Conservation (phyloP, 1,140 invertebrate species). For the Vollenhovia emeryi region DNA sequence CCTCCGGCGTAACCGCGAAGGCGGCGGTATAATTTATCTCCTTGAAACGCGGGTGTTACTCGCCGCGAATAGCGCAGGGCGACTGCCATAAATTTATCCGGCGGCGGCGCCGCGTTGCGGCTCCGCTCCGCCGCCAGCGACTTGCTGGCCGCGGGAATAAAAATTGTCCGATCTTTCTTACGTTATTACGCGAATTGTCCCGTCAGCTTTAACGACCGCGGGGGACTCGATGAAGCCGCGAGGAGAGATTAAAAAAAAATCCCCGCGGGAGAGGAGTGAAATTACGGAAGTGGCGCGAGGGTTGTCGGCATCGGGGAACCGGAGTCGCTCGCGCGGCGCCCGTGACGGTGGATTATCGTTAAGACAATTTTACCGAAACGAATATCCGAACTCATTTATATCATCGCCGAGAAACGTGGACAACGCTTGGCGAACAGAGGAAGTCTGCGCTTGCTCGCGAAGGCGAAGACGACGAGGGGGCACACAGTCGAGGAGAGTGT, state of each 20-base stretch:
- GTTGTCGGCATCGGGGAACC: slow-evolving; percentile 44
- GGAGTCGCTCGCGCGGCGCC: not conserved
- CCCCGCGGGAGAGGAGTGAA: not conserved
- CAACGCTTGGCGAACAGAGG: not conserved
- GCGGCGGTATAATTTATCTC: slow-evolving; percentile 43
- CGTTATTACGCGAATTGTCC: slow-evolving; percentile 59
- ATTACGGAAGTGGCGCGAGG: not conserved
- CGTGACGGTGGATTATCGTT: slow-evolving; percentile 68
- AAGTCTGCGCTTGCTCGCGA: not conserved
- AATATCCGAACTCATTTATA: slow-evolving; percentile 72
- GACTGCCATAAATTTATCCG: slow-evolving; percentile 53
- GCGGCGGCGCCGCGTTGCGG: not conserved
- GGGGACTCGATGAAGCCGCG: slow-evolving; percentile 31
- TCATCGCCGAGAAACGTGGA: slow-evolving; percentile 24
- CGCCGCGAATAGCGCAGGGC: slow-evolving; percentile 7
- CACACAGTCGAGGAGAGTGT: slow-evolving; percentile 14
- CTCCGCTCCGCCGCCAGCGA: not conserved
- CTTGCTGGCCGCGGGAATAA: slow-evolving; percentile 37
- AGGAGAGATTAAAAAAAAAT: slow-evolving; percentile 61
- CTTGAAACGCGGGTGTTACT: slow-evolving; percentile 29
- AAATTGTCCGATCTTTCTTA: slow-evolving; percentile 56
- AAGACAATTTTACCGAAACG: slow-evolving; percentile 75
- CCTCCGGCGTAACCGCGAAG: not conserved
- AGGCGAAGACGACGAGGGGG: not conserved
- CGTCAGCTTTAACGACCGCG: slow-evolving; percentile 67